Evolutionary conservation across 2,797 vertebrate genomes (phyloP), one percentile per base, ranked within the genome.

Genomic region (Pseudotriccus pelzelni): DNA sequence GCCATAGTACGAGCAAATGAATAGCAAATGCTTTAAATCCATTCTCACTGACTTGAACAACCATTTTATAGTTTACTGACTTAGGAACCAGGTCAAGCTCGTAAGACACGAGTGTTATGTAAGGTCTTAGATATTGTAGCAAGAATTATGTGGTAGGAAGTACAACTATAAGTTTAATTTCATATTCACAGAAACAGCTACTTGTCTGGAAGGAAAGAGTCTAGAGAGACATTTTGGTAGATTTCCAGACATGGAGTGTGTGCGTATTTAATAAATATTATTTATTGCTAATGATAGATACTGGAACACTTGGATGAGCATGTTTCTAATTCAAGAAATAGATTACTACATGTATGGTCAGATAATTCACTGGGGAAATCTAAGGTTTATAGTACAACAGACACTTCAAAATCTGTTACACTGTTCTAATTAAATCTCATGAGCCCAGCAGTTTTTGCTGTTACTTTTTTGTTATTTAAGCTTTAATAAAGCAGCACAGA

Each of bases 341-440:
- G 32, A 47, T 77, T 70, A 6, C 50, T 87, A 52, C 8, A 27
- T 59, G 8, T 80, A 19, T 44, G 41, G 52, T 62, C 64, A 70
- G 56, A 77, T 63, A 87, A 87, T 55, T 91, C 78, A 30, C 72
- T 21, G n/a, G 39, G 68, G 75, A 93, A 91, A 74, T 79, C 36
- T 50, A 69, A 39, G 50, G 47, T 79, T 73, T 85, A 50, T 80
- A 79, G 59, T 46, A 58, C 66, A 88, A 43, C 36, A 76, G 64
- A 83, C 69, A 60, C 36, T 80, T 85, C 85, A 73, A 91, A 93
- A 77, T 91, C 64, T 85, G 27, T 91, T 91, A 68, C 14, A 66
- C 37, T 62, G 14, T 49, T 87, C 75, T 69, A 75, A 9, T 73
- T 91, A 90, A 94, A 79, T 92, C 52, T 87, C 36, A 62, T 69